Conservation (phyloP, 2,888 invertebrate genomes). For the Patella depressa region DNA sequence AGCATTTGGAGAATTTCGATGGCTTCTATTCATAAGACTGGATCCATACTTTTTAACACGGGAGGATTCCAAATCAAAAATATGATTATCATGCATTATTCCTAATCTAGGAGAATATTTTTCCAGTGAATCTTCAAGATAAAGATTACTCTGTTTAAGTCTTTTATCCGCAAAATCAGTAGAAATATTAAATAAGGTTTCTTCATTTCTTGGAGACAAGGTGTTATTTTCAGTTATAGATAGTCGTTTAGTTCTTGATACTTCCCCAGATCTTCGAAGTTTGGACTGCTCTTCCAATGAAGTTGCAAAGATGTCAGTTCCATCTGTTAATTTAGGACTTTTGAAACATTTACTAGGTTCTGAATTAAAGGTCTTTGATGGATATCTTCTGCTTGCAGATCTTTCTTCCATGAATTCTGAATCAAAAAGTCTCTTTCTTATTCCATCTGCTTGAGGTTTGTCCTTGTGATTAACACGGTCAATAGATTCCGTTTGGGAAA, state of each 20-base stretch:
- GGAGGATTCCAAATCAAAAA: no score
- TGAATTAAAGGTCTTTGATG: no score
- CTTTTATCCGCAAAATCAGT: not conserved
- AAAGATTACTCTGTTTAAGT: conserved; percentile 1
- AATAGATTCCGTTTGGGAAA: no score
- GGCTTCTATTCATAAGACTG: no score
- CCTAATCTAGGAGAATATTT: not conserved
- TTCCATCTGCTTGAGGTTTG: no score
- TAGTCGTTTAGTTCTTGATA: not conserved
- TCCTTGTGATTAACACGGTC: no score
- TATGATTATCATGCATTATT: not conserved
- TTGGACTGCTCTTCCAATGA: not conserved
- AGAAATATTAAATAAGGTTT: not conserved
- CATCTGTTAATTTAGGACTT: no score
- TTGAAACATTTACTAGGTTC: no score
- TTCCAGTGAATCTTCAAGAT: not conserved
- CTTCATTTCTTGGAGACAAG: not conserved
- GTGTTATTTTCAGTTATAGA: not conserved
- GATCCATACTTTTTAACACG: no score
- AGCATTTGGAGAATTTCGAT: not conserved
- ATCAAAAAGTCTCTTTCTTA: no score
- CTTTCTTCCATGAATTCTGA: no score
- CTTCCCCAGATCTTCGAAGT: not conserved
- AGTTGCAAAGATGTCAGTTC: not conserved
- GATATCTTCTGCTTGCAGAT: no score